Percentiles rank a stretch among this genome's conserved stretches.
phyloP scores from a whole-genome alignment of 2,888 invertebrate genomes.

The Halictus quadricinctus region DNA sequence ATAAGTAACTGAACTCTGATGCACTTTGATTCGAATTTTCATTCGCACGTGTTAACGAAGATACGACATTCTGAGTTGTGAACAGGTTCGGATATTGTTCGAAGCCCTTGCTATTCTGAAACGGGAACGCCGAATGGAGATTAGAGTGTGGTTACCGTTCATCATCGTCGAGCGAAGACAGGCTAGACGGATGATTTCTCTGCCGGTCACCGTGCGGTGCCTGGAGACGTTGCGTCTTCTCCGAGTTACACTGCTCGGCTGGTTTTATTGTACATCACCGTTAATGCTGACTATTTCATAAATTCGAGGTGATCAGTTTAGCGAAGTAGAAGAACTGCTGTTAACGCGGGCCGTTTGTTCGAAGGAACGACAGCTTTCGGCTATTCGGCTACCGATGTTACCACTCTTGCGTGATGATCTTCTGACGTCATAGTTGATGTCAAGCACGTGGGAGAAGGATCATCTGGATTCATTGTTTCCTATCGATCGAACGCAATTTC shows the following conservation, averaged over 20 bases:
- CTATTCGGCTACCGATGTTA: slow-evolving; percentile 32
- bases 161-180: slow-evolving; percentile 3
- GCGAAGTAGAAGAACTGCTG: slow-evolving; percentile 39
- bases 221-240: slow-evolving; percentile 57
- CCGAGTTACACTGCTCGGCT: slow-evolving; percentile 14
- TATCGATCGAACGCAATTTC: not conserved
- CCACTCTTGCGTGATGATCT: slow-evolving; percentile 2
- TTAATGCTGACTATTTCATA: slow-evolving; percentile 38
- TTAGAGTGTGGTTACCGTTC: slow-evolving; percentile 22
- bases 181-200: slow-evolving; percentile 22
- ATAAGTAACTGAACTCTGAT: too few relatives aligned
- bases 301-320: slow-evolving; percentile 55
- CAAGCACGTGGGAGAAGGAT: not conserved
- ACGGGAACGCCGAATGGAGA: not conserved
- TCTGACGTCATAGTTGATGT: not conserved
- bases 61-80: not conserved
- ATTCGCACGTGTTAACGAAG: not conserved
- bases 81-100: not conserved
- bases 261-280: slow-evolving; percentile 16
- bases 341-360: slow-evolving; percentile 44
- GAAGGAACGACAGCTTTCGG: slow-evolving; percentile 24
- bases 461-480: not conserved
- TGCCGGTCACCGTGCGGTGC: slow-evolving; percentile 13
- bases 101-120: not conserved
- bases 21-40: too few relatives aligned